phyloP scores from a whole-genome alignment of 2,113 vertebrate species.

The Microcebus lehilahytsara region DNA sequence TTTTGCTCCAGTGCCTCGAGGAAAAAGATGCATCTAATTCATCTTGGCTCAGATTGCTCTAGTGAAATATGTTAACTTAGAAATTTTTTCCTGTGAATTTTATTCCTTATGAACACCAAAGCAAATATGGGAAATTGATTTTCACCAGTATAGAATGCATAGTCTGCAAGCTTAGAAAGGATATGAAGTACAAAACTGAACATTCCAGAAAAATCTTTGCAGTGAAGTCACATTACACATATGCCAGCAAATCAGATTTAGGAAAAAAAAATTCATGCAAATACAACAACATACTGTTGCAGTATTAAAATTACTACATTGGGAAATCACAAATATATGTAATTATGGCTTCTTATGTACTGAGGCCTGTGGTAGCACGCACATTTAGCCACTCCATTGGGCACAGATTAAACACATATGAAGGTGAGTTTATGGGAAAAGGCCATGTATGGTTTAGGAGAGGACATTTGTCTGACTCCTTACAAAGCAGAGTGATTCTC shows the following conservation, averaged over 20 bases:
- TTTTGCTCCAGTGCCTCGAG: not conserved
- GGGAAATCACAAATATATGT: not conserved
- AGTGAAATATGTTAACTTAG: conserved; percentile 26
- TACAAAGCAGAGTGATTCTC: not conserved
- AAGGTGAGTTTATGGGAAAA: not conserved
- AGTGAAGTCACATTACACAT: not conserved
- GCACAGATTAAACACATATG: not conserved
- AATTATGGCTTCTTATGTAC: not conserved
- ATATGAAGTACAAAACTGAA: not conserved
- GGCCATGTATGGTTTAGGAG: not conserved
- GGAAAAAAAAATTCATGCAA: not conserved
- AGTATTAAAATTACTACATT: not conserved
- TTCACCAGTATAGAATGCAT: not conserved
- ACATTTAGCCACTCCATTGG: not conserved
- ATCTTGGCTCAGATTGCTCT: conserved; percentile 32
- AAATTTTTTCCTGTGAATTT: conserved; percentile 27
- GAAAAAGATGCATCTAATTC: conserved; percentile 17
- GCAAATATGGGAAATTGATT: conserved; percentile 16
- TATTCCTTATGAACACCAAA: not conserved
- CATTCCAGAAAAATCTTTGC: conserved; percentile 18
- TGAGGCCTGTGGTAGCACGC: not conserved
- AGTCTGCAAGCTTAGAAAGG: conserved; percentile 22
- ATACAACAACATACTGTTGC: not conserved
- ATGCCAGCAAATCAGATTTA: conserved; percentile 7
- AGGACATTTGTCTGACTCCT: not conserved